Conservation (phyloP, 2,113 vertebrate species). For the Leptodactylus fuscus region DNA sequence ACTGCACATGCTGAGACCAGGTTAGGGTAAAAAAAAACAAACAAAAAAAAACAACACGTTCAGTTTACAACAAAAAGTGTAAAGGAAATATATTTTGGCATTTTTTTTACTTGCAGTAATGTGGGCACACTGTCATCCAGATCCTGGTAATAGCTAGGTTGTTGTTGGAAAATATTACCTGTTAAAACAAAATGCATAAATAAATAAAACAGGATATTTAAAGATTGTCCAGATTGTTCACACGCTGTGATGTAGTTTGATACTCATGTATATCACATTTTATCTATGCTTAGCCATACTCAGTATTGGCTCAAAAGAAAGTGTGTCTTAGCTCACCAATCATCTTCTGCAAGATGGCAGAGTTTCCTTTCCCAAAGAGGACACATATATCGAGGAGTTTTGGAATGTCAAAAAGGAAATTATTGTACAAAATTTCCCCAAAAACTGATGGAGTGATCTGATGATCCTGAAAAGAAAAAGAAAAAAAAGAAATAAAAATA, state of each 20-base stretch:
- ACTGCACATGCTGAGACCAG: too few species aligned
- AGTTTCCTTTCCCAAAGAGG: slow-evolving; percentile 94
- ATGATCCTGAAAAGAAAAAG: slow-evolving; percentile 78
- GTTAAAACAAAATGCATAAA: slow-evolving; percentile 30
- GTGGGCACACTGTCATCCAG: slow-evolving; percentile 88
- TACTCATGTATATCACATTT: background rate
- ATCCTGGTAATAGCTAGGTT: slow-evolving; percentile 91
- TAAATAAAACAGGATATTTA: too few species aligned
- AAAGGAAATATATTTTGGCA: background rate
- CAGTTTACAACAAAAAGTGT: too few species aligned
- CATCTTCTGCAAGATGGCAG: slow-evolving; percentile 91
- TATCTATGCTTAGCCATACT: background rate
- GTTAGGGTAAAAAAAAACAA: too few species aligned
- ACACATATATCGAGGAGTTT: slow-evolving; percentile 96
- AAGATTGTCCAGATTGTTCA: too few species aligned
- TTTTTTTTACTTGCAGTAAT: slow-evolving; percentile 81
- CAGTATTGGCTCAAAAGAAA: background rate
- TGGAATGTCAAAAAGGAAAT: slow-evolving; percentile 96
- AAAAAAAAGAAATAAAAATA: background rate
- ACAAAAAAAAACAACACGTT: too few species aligned
- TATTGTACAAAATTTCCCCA: slow-evolving; percentile 95
- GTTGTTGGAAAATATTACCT: slow-evolving; percentile 95
- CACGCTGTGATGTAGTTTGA: background rate
- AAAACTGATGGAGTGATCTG: slow-evolving; percentile 90
- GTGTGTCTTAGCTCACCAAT: slow-evolving; percentile 78